Percentiles rank a stretch among this genome's conserved stretches.
Evolutionary conservation across 2,888 invertebrate genomes (phyloP).

Genomic region (Volucella zonaria): DNA sequence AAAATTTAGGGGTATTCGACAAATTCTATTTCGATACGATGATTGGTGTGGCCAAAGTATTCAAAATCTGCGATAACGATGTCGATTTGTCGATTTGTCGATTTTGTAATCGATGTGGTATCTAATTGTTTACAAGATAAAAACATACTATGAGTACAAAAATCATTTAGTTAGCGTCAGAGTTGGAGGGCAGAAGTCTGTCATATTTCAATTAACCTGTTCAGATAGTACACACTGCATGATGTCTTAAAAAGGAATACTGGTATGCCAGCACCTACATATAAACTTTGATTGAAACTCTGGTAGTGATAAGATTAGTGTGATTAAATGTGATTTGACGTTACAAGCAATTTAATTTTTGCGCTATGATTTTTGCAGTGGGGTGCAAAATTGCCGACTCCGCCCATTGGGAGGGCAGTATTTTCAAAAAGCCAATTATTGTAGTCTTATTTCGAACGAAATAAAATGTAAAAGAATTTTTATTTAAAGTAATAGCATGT

Average conservation of each 20-base stretch:
- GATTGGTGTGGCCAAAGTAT: constrained; percentile 14
- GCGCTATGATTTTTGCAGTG: neutral
- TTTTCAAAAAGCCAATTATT: constrained; percentile 35
- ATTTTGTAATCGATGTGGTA: constrained; percentile 30
- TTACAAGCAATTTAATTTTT: neutral
- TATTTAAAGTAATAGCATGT: too few relatives aligned
- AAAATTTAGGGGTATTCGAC: neutral
- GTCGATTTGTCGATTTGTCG: constrained; percentile 18
- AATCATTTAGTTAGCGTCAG: constrained; percentile 14
- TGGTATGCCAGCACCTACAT: neutral
- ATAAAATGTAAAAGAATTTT: too few relatives aligned
- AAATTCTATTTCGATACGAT: constrained; percentile 49
- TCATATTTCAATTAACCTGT: constrained; percentile 19
- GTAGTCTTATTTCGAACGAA: too few relatives aligned
- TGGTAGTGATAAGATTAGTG: constrained; percentile 38
- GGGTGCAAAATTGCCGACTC: constrained; percentile 23
- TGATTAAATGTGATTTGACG: constrained; percentile 30
- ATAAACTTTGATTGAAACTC: constrained; percentile 18
- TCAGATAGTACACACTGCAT: constrained; percentile 1
- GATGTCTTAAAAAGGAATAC: neutral
- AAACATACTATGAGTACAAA: neutral
- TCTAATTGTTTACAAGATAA: constrained; percentile 12
- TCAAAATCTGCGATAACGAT: constrained; percentile 12
- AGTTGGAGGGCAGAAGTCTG: neutral
- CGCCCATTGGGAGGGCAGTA: constrained; percentile 33